These are phyloP conservation scores for Ariopsis seemanni DNA, from an alignment of 2,113 vertebrate genomes.

Conservation along the genomic window DNA sequence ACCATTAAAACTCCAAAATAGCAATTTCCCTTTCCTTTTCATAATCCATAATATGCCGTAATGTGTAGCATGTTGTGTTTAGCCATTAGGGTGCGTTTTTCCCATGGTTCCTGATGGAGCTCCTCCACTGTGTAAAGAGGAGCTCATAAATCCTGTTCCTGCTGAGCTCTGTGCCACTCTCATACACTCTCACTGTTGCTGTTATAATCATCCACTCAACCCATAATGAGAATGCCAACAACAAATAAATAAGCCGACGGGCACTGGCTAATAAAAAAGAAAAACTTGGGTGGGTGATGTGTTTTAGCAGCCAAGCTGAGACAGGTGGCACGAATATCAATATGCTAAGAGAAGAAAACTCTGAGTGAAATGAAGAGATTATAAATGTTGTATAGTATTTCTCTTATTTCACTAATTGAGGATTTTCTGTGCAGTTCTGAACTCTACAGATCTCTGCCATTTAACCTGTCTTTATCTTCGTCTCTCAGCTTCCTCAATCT, in stretches of 20 bases:
- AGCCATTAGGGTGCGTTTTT: constrained; percentile 4
- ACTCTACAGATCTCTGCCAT: background rate
- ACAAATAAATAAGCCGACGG: constrained; percentile 66
- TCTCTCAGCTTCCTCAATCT: constrained; percentile 17
- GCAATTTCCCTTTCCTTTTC: background rate
- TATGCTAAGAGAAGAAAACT: background rate
- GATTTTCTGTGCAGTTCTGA: background rate
- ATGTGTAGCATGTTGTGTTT: constrained; percentile 6
- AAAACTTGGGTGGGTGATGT: constrained; percentile 48
- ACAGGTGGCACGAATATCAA: background rate
- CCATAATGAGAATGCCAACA: constrained; percentile 63
- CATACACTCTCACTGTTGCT: constrained; percentile 42
- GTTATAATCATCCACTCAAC: constrained; percentile 62
- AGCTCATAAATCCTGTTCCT: constrained; percentile 63
- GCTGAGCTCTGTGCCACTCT: constrained; percentile 48
- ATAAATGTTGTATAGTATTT: background rate
- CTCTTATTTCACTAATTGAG: background rate
- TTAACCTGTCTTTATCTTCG: background rate
- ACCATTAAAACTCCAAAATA: background rate
- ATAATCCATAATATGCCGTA: background rate
- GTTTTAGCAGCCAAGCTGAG: constrained; percentile 51
- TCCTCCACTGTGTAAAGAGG: constrained; percentile 47
- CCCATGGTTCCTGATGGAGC: constrained; percentile 32
- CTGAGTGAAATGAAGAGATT: background rate
- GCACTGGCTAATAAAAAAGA: constrained; percentile 55